phyloP scores from a whole-genome alignment of 2,888 invertebrate genomes.

The Uropetala carovei region DNA sequence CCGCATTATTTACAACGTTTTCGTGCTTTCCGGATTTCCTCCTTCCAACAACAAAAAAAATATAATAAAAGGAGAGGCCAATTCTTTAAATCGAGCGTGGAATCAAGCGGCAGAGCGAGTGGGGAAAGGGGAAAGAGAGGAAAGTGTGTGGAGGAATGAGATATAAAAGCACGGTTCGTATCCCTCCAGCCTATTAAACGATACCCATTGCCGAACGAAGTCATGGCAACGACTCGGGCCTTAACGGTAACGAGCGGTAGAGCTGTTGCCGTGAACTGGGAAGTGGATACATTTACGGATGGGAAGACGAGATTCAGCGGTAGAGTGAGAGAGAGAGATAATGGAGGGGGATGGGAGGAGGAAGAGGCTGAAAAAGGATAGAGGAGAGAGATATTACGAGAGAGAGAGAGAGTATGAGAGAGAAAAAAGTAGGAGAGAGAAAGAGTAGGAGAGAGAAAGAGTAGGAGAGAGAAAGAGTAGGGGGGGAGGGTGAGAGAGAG shows the following conservation, averaged over 20 bases:
- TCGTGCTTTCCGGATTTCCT: not conserved
- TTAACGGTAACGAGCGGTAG: conserved; percentile 50
- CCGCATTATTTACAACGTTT: not conserved
- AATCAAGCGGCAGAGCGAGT: not conserved
- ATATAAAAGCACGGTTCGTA: conserved; percentile 11
- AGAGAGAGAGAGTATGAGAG: not conserved
- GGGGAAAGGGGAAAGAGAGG: not conserved
- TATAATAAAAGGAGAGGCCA: not conserved
- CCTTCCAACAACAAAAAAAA: not conserved
- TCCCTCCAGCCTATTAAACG: conserved; percentile 21
- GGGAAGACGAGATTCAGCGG: not conserved
- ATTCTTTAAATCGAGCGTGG: not conserved
- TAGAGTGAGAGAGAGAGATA: not conserved
- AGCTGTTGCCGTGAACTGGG: conserved; percentile 45
- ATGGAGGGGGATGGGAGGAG: not conserved
- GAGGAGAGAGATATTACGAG: not conserved
- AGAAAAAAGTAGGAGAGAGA: not conserved
- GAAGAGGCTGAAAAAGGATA: not conserved
- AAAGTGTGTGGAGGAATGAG: conserved; percentile 13
- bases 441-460: not conserved
- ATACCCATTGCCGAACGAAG: conserved; percentile 42
- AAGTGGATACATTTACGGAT: conserved; percentile 46
- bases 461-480: not conserved
- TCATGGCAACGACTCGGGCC: conserved; percentile 44
- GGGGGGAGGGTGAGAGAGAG: not conserved